Evolutionary conservation across 2,113 vertebrate genomes (phyloP).

Genomic region (Ranitomeya variabilis): DNA sequence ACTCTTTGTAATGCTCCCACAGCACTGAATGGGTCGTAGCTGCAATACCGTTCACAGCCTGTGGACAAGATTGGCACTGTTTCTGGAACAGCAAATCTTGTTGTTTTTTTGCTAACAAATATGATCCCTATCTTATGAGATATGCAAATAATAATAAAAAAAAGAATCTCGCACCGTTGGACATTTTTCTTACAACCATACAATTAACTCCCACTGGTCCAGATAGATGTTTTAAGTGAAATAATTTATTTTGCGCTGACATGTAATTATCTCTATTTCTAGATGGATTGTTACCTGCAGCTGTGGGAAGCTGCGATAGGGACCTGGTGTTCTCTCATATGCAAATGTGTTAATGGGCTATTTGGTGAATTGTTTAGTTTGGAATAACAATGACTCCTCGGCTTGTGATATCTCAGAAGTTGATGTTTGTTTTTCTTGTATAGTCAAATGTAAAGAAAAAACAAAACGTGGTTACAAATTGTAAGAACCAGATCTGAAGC

Average conservation of each 20-base stretch:
- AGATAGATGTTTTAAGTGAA: constrained; percentile 33
- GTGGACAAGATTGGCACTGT: not conserved
- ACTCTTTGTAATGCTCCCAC: too few species aligned
- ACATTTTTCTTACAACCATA: not conserved
- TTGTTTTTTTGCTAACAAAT: too few species aligned
- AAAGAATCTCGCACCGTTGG: not conserved
- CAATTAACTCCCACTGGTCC: constrained; percentile 13
- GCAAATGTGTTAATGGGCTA: constrained; percentile 15
- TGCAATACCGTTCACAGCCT: not conserved
- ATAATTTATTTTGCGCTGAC: constrained; percentile 30
- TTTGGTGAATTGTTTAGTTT: constrained; percentile 9
- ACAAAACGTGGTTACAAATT: not conserved
- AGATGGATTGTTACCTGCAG: constrained; percentile 41
- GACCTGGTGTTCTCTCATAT: constrained; percentile 4
- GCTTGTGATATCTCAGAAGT: not conserved
- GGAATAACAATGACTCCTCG: constrained; percentile 3
- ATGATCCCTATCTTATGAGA: too few species aligned
- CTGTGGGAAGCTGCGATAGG: constrained; percentile 21
- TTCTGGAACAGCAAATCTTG: not conserved
- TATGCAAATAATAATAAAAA: not conserved
- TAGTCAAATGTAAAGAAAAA: not conserved
- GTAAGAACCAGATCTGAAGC: not conserved
- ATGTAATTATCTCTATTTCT: constrained; percentile 47
- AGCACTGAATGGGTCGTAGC: not conserved
- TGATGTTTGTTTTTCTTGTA: constrained; percentile 8